Conservation (phyloP, 2,888 invertebrate genomes). For the Tenthredo livida region DNA sequence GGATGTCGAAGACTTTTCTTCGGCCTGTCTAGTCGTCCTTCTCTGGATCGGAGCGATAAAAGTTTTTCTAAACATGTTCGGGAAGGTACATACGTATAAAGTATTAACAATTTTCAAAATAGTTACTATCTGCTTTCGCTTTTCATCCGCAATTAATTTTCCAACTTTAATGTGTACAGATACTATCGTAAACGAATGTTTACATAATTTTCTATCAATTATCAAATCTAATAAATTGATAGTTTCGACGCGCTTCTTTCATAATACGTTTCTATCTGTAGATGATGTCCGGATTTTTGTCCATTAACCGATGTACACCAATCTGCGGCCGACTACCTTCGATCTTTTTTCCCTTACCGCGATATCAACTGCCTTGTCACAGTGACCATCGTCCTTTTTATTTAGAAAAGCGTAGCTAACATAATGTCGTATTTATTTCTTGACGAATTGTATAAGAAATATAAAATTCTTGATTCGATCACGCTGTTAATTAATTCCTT, state of each 20-base stretch:
- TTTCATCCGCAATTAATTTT: not conserved
- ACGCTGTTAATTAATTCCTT: not conserved
- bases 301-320: constrained; percentile 6
- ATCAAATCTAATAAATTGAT: not conserved
- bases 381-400: constrained; percentile 43
- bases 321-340: constrained; percentile 35
- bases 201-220: not conserved
- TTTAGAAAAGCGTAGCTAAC: not conserved
- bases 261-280: constrained; percentile 2
- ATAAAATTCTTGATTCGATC: not conserved
- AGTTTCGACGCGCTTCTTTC: not conserved
- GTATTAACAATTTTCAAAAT: not conserved
- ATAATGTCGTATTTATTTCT: not conserved
- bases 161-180: not conserved
- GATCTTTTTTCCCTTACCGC: constrained; percentile 26
- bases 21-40: constrained; percentile 69
- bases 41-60: constrained; percentile 68
- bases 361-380: constrained; percentile 38
- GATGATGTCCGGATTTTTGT: constrained; percentile 43
- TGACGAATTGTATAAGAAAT: not conserved
- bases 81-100: constrained; percentile 60
- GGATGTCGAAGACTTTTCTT: constrained; percentile 71
- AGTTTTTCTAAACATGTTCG: constrained; percentile 61
- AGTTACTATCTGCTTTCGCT: not conserved
- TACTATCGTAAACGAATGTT: not conserved